These are phyloP conservation scores for Enoplolaimus lenunculus DNA, from an alignment of 2,888 invertebrate species.

Conservation along the genomic window DNA sequence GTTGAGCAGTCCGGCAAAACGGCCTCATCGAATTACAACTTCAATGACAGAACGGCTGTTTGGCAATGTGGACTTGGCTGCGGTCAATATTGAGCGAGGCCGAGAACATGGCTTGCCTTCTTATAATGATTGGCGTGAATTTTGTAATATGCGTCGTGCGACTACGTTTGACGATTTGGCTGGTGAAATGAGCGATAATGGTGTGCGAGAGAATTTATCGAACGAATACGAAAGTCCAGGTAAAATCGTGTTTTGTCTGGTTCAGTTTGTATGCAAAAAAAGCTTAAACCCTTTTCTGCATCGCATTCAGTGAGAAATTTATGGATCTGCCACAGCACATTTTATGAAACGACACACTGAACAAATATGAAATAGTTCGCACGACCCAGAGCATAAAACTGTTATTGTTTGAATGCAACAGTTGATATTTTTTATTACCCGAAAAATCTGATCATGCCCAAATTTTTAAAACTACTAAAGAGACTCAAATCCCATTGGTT, in stretches of 20 bases:
- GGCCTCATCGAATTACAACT: conserved; percentile 63
- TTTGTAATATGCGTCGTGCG: neutral
- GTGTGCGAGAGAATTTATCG: neutral
- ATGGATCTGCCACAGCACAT: too few species aligned
- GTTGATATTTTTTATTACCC: too few species aligned
- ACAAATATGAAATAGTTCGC: too few species aligned
- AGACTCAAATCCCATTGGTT: too few species aligned
- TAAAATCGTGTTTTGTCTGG: neutral
- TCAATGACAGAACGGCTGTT: conserved; percentile 77
- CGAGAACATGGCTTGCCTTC: conserved; percentile 89
- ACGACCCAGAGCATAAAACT: too few species aligned
- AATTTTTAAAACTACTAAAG: too few species aligned
- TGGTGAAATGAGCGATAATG: neutral
- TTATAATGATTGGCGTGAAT: neutral
- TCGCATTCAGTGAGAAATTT: too few species aligned
- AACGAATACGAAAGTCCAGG: neutral
- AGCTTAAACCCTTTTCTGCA: too few species aligned
- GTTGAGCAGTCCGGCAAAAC: conserved; percentile 5
- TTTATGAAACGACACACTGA: too few species aligned
- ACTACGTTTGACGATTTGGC: conserved; percentile 3
- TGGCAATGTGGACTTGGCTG: conserved; percentile 61
- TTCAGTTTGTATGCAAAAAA: too few species aligned
- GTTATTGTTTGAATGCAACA: too few species aligned
- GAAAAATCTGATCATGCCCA: too few species aligned
- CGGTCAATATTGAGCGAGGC: conserved; percentile 54